A percentile compares a stretch with the other conserved stretches of the same genome.
phyloP scores from a whole-genome alignment of 2,888 invertebrate genomes.

The Corythucha ciliata region DNA sequence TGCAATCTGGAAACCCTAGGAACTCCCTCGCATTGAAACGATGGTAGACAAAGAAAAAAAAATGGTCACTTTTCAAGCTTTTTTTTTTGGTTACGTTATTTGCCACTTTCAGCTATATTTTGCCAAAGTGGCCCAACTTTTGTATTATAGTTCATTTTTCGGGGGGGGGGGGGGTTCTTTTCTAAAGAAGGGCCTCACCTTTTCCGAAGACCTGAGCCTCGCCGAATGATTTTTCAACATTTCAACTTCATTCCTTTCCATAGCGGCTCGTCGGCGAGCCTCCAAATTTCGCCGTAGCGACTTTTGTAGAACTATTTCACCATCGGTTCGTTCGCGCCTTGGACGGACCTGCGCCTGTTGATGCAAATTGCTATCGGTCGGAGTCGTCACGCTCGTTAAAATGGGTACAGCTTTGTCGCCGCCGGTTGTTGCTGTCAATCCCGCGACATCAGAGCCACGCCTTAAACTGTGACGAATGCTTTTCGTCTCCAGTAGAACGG shows the following conservation, averaged over 20 bases:
- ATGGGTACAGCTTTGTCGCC: slow-evolving; percentile 46
- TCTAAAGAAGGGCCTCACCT: slow-evolving; percentile 23
- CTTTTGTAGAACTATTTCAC: slow-evolving; percentile 69
- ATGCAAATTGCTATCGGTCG: slow-evolving; percentile 1
- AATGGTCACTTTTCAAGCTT: no score
- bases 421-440: slow-evolving; percentile 42
- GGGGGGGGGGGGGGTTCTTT: no score
- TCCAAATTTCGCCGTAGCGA: slow-evolving; percentile 21
- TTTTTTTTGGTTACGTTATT: no score
- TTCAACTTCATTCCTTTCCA: no score
- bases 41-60: no score
- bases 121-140: no score
- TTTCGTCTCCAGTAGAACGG: slow-evolving; percentile 49
- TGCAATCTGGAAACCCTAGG: no score
- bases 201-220: slow-evolving; percentile 20
- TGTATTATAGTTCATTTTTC: no score
- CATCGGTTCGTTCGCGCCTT: slow-evolving; percentile 80
- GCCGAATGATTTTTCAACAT: no score
- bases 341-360: slow-evolving; percentile 50
- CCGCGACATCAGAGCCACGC: slow-evolving; percentile 37
- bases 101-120: no score
- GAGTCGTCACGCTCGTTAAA: slow-evolving; percentile 1
- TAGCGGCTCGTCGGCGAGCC: slow-evolving; percentile 14
- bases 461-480: slow-evolving; percentile 43
- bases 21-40: no score